These are phyloP conservation scores for Napeogenes sylphis DNA, from an alignment of 2,888 invertebrate genomes.

Conservation along the genomic window DNA sequence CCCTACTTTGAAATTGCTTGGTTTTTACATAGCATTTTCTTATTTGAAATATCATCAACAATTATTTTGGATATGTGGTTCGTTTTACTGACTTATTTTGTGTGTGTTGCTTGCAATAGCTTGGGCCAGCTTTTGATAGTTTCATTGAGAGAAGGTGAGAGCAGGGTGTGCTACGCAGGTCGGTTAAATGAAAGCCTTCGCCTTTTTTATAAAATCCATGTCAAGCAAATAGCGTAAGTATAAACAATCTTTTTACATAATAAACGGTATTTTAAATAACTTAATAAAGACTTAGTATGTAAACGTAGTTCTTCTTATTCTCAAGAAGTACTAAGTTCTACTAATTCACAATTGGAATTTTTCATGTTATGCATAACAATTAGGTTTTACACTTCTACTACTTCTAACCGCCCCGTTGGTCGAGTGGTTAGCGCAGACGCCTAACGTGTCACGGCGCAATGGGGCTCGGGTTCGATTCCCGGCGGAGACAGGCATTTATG, in stretches of 20 bases:
- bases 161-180: slow-evolving; percentile 35
- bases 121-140: slow-evolving; percentile 40
- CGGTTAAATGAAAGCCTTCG: slow-evolving; percentile 44
- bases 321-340: too few species aligned
- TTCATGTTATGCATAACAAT: too few species aligned
- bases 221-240: slow-evolving; percentile 48
- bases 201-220: slow-evolving; percentile 47
- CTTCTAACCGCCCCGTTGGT: too few species aligned
- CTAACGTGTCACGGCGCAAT: too few species aligned
- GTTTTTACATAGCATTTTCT: slow-evolving; percentile 46
- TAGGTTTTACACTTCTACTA: too few species aligned
- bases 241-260: not conserved
- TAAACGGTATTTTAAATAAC: not conserved
- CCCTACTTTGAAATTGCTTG: slow-evolving; percentile 56
- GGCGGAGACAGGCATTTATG: too few species aligned
- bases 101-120: slow-evolving; percentile 45
- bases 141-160: slow-evolving; percentile 32
- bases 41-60: slow-evolving; percentile 42
- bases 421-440: too few species aligned
- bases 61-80: slow-evolving; percentile 56
- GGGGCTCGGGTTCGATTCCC: too few species aligned
- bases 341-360: too few species aligned
- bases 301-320: too few species aligned
- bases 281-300: too few species aligned
- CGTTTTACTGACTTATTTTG: slow-evolving; percentile 45